Base-by-base conservation (phyloP, 2,888 invertebrate genomes). In the Hoplodrina blanda region DNA sequence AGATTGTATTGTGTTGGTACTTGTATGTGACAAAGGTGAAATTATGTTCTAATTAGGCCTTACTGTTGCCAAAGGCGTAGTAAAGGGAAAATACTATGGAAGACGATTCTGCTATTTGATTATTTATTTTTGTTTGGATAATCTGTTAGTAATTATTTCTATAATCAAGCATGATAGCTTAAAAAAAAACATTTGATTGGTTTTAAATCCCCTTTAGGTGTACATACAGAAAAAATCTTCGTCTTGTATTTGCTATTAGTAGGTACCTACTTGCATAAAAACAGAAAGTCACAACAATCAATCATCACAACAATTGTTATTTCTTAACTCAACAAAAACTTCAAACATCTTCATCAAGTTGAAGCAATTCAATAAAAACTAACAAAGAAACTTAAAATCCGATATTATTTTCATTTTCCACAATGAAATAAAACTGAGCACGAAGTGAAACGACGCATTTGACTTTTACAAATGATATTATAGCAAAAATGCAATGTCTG, bases 391-490 rank as follows among this genome's bases (percentile, higher is more conserved):
- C 61, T 55, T 62, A 79, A 82, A 82, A 77, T 79, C 64, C 19
- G 19, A 73, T 81, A 69, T 79, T 80, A 80, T 83, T 81, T 74
- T 80, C 71, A 69, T 76, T 80, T 78, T 71, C 61, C 52, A 71
- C 74, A 77, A 73, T 74, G 46, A 74, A 75, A 71, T 80, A 68
- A 66, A 82, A 83, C 73, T 73, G 72, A 81, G 74, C 73, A 73
- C 63, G 72, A 76, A 76, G 84, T 82, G 83, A 78, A 86, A 85
- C 81, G 86, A 83, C 78, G 83, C 85, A 73, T 81, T 82, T 84
- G 86, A 87, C 86, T 84, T 85, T 82, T 79, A 86, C 84, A 85
- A 82, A 85, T 84, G 80, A 81, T 79, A 80, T 82, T 77, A 81
- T 80, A 77, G 79, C 68, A 82, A 82, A 74, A 81, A 81, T 81